These are phyloP conservation scores for Troides aeacus DNA, from an alignment of 2,888 invertebrate genomes.

Conservation along the genomic window DNA sequence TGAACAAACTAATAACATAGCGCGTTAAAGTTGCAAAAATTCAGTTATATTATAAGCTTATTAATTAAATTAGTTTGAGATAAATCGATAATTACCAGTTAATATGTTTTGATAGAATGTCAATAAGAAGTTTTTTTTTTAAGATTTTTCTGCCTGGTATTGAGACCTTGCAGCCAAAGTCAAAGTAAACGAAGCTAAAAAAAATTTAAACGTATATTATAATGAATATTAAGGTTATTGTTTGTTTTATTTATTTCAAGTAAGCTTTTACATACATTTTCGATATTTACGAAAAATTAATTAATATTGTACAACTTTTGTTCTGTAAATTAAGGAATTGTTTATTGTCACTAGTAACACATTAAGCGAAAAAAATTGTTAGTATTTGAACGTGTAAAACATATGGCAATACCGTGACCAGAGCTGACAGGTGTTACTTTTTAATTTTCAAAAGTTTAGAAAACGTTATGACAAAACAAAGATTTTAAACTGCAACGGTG, in stretches of 20 bases:
- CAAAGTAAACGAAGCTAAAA: not conserved
- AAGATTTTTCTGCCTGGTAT: no score
- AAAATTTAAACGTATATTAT: not conserved
- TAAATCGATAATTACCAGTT: not conserved
- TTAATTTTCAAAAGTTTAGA: conserved; percentile 29
- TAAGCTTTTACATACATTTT: no score
- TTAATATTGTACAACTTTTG: not conserved
- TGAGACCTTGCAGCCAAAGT: no score
- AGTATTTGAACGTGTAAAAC: not conserved
- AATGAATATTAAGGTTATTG: no score
- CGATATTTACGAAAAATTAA: no score
- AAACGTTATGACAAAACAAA: conserved; percentile 43
- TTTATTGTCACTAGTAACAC: not conserved
- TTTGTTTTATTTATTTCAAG: no score
- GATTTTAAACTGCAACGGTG: conserved; percentile 69
- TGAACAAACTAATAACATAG: not conserved
- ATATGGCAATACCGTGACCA: not conserved
- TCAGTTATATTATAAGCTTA: no score
- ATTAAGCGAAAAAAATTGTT: not conserved
- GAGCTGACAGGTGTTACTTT: conserved; percentile 33
- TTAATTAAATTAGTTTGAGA: no score
- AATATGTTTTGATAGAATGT: not conserved
- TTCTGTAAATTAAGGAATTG: not conserved
- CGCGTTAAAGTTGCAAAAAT: no score
- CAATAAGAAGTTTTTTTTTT: not conserved